Base-by-base conservation (phyloP, 1,140 invertebrate genomes). In the Lepidostoma basale region DNA sequence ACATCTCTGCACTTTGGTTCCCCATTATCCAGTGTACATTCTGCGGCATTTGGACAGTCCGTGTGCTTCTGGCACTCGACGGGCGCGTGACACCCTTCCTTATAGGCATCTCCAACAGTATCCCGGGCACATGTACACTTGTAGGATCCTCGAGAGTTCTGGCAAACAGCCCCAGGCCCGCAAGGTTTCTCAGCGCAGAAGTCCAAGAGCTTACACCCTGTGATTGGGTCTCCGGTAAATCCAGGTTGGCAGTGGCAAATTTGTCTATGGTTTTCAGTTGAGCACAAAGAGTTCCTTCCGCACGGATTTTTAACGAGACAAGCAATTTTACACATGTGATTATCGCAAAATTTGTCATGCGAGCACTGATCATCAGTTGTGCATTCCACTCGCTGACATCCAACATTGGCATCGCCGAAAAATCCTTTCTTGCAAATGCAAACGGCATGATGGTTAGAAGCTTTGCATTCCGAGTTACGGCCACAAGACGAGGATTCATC, bases 211-310 rank as follows among this genome's bases (percentile, higher is more conserved):
- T 84, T 77, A 75, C 94, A 96, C 12, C 87, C 88, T 28, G 76
- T 80, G 9, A 85, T 76, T 1, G 92, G 86, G 81, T 94, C 87
- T 9, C 93, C 93, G 8, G 91, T 93, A 74, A 89, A 95, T 0
- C 93, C 93, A 12, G 93, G 92, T 77, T 93, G 92, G 77, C 93
- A 96, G 73, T 90, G 88, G 74, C 93, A 96, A 47, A 88, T 79
- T 75, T 88, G 87, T 68, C 83, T 82, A 74, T 94, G 92, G 73
- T 88, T 87, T 77, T 93, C 89, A 1, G 91, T 89, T 16, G 92
- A 89, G 77, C 93, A 95, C 16, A 95, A 80, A 0, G 93, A 89
- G 79, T 95, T 94, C 16, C 88, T 85, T 8, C 92, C 92, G 73
- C 93, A 96, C 14, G 90, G 88, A 81, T 94, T 92, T 14, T 88